Conservation (phyloP, 2,797 vertebrate genomes). For the Pachyuromys duprasi region DNA sequence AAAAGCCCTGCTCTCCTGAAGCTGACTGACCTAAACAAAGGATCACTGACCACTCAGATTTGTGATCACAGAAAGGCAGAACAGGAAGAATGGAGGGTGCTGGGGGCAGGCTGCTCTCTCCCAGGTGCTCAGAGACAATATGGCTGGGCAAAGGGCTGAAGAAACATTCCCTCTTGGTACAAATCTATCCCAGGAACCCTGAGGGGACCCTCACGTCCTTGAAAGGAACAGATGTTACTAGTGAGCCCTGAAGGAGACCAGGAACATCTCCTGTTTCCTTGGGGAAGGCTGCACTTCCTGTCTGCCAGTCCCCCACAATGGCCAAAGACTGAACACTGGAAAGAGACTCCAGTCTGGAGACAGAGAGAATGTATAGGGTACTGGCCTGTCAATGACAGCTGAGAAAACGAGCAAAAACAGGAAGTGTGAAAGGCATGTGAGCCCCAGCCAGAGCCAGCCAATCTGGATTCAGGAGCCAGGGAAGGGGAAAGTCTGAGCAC, state of each 20-base stretch:
- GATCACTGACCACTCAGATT: background rate
- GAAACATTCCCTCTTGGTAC: background rate
- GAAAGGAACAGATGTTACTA: background rate
- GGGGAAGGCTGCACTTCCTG: background rate
- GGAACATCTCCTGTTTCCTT: background rate
- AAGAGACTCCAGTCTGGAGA: background rate
- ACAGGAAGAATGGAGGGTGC: fast-evolving
- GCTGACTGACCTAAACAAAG: background rate
- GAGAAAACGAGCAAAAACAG: slow-evolving; percentile 39
- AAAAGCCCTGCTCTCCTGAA: background rate
- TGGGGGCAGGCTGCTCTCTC: background rate
- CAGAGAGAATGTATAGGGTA: background rate
- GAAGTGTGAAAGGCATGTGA: slow-evolving; percentile 65
- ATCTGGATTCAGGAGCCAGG: background rate
- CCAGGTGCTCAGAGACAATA: background rate
- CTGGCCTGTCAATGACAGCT: background rate
- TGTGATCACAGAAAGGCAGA: background rate
- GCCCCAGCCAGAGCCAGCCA: background rate
- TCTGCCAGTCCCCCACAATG: background rate
- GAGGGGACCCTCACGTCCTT: background rate
- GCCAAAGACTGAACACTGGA: background rate
- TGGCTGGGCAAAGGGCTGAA: background rate
- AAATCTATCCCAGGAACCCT: background rate
- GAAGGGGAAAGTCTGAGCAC: background rate
- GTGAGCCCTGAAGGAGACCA: background rate